Evolutionary conservation across 1,140 invertebrate genomes (phyloP), one percentile per base, ranked within the genome.

Genomic region (Pseudomyrmex concolor): DNA sequence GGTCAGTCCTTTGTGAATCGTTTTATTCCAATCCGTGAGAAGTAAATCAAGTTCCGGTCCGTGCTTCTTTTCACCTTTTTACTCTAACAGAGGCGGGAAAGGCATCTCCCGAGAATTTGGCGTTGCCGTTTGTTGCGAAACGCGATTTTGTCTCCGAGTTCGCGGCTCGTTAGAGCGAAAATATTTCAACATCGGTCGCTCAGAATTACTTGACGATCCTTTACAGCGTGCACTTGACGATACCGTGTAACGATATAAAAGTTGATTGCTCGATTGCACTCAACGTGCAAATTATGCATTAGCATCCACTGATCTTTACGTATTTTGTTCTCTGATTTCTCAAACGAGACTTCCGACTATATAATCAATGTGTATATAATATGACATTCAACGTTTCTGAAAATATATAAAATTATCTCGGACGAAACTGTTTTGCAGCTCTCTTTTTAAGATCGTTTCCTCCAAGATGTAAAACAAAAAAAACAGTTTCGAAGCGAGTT

Each of bases 81-180:
- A 50, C 76, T 80, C 60, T 80, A 54, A 17, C 43, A 50, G 43
- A 71, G 25, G 66, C 60, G 45, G 43, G 45, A 71, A 71, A 80
- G 76, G 66, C 66, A 80, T 19, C 54, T 34, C 66, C 34, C 57
- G 76, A 80, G 59, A 80, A 80, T 71, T 80, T 55, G 76, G 66
- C 76, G 22, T 71, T 15, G 45, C 43, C 22, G 76, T 10, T 71
- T 70, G 66, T 71, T 80, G 66, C 76, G 66, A 80, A 55, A 70
- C 19, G 67, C 45, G 76, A 80, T 71, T 80, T 50, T 71, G 45
- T 54, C n/a, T 25, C 54, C 17, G 34, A 66, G 66, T 50, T 80
- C 54, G 43, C 66, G 19, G 22, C 54, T 80, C 76, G 76, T 80
- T 80, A 80, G 76, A 80, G 76, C 12, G 55, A 70, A 71, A 80